Percentiles rank a stretch among this genome's conserved stretches.
phyloP scores from a whole-genome alignment of 1,140 invertebrate genomes.

The Neoseiulus cucumeris region DNA sequence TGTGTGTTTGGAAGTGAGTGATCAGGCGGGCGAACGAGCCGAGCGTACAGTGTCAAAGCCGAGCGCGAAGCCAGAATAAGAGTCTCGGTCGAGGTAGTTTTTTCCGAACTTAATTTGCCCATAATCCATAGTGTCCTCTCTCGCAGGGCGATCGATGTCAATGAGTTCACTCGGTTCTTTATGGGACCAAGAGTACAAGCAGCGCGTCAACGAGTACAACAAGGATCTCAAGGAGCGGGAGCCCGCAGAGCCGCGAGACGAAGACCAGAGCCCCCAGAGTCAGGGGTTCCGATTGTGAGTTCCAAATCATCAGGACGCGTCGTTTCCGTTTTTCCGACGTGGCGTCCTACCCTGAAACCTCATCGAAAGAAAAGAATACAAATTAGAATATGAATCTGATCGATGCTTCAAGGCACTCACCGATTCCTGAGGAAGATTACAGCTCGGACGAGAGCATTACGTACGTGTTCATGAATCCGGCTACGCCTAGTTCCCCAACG shows the following conservation, averaged over 20 bases:
- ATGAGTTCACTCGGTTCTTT: slow-evolving; percentile 3
- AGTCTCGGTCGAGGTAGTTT: too few species aligned
- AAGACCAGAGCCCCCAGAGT: not conserved
- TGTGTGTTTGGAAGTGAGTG: too few species aligned
- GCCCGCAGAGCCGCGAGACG: not conserved
- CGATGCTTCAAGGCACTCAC: not conserved
- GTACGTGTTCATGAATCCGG: not conserved
- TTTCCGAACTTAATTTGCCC: too few species aligned
- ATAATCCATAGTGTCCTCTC: not conserved
- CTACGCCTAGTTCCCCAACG: not conserved
- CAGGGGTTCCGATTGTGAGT: slow-evolving; percentile 3
- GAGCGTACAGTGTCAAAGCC: too few species aligned
- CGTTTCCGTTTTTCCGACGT: too few species aligned
- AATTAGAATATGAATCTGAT: not conserved
- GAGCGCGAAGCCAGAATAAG: too few species aligned
- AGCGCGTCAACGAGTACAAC: not conserved
- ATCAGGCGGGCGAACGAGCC: too few species aligned
- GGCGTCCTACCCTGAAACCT: too few species aligned
- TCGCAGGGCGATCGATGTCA: not conserved
- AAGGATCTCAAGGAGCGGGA: not conserved
- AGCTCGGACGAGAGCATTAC: slow-evolving; percentile 7
- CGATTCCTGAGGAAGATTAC: slow-evolving; percentile 7
- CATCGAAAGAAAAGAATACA: too few species aligned
- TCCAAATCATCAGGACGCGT: not conserved
- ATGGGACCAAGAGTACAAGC: slow-evolving; percentile 6